Percentiles rank a stretch among this genome's conserved stretches.
phyloP scores from a whole-genome alignment of 2,797 vertebrate species.

The Lepilemur ruficaudatus region DNA sequence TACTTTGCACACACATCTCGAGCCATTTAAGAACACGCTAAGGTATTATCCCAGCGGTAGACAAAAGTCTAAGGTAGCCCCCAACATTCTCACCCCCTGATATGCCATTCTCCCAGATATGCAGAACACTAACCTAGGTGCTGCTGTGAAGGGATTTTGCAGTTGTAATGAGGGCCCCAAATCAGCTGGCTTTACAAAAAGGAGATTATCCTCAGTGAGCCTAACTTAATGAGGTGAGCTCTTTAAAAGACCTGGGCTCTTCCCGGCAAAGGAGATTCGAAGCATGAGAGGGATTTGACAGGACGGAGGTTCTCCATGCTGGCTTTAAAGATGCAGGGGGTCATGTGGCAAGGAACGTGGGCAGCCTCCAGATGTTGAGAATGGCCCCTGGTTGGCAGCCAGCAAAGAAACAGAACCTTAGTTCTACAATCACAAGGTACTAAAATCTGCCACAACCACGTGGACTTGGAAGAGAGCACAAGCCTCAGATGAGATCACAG shows the following conservation, averaged over 20 bases:
- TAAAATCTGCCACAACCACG: not conserved
- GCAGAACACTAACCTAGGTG: not conserved
- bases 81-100: not conserved
- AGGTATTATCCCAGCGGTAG: not conserved
- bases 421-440: not conserved
- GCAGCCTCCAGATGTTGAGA: not conserved
- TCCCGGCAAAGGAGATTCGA: not conserved
- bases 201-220: not conserved
- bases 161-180: not conserved
- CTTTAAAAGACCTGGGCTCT: not conserved
- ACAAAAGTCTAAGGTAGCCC: not conserved
- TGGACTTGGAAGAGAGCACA: not conserved
- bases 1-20: not conserved
- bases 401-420: not conserved
- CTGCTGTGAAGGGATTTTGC: not conserved
- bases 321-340: not conserved
- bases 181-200: not conserved
- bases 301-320: not conserved
- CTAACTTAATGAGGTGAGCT: not conserved
- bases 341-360: accelerated
- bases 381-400: not conserved
- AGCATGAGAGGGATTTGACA: not conserved
- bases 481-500: not conserved
- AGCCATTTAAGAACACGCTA: not conserved
- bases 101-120: not conserved